These are phyloP conservation scores for Ginglymostoma cirratum DNA, from an alignment of 2,113 vertebrate genomes.

Conservation along the genomic window DNA sequence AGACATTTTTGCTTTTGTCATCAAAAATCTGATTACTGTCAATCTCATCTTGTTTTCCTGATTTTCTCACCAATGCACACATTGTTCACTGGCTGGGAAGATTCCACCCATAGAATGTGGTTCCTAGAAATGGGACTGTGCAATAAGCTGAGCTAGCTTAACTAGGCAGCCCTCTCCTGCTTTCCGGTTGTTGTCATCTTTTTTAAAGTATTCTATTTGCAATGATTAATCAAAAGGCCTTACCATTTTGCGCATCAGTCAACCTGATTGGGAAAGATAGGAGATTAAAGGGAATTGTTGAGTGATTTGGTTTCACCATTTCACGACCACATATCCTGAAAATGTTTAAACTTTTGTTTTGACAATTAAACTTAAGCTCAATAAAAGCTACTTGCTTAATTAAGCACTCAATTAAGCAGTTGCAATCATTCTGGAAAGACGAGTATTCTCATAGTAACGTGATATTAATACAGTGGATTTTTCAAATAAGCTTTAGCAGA, in stretches of 20 bases:
- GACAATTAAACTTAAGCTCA: background rate
- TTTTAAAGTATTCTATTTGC: background rate
- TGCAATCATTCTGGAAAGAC: background rate
- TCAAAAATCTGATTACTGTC: too few species aligned
- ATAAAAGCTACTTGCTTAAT: background rate
- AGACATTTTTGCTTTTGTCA: too few species aligned
- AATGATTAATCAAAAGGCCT: background rate
- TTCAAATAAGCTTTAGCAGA: background rate
- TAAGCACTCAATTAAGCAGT: background rate
- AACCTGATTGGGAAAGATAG: background rate
- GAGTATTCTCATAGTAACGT: background rate
- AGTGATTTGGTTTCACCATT: background rate
- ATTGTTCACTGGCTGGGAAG: too few species aligned
- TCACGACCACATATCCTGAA: background rate
- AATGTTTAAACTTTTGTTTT: background rate
- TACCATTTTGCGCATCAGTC: background rate
- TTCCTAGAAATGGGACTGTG: background rate
- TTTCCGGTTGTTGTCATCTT: background rate
- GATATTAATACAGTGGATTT: background rate
- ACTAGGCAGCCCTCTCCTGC: background rate
- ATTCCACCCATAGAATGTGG: background rate
- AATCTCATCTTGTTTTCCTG: too few species aligned
- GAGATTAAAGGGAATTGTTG: background rate
- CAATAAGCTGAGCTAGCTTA: background rate
- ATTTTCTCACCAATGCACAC: too few species aligned